Evolutionary conservation across 2,888 invertebrate species (phyloP).

Genomic region (Cephus rjabovi): DNA sequence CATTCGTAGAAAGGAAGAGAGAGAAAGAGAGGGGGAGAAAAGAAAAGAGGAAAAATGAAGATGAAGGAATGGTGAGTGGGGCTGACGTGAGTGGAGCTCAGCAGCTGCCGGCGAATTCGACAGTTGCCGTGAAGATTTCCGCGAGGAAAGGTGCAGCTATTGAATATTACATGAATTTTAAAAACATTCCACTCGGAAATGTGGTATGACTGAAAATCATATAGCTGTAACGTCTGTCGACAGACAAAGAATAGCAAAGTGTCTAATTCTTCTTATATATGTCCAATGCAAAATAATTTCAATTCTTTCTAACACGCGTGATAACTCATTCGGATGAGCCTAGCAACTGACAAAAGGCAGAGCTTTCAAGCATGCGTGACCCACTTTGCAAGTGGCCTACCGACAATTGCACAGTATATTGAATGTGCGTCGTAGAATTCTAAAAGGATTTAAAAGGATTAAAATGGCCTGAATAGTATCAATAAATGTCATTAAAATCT

Average conservation of each 20-base stretch:
- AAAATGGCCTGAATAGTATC: neutral
- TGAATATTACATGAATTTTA: neutral
- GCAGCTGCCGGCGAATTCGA: neutral
- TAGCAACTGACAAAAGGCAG: neutral
- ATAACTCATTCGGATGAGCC: neutral
- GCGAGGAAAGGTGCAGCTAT: neutral
- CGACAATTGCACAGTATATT: neutral
- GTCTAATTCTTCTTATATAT: neutral
- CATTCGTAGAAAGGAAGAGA: neutral
- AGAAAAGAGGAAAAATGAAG: conserved; percentile 19
- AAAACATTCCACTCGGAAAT: neutral
- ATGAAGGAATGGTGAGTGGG: conserved; percentile 14
- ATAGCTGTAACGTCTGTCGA: neutral
- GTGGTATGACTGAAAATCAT: neutral
- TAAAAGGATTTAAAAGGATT: neutral
- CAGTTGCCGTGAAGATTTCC: neutral
- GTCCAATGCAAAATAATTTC: too few species aligned
- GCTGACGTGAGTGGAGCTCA: neutral
- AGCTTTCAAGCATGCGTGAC: neutral
- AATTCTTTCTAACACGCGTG: neutral
- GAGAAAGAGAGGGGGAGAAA: conserved; percentile 16
- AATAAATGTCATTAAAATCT: neutral
- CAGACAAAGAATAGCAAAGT: neutral
- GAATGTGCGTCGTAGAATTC: neutral
- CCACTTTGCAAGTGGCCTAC: neutral